A percentile compares a stretch with the other conserved stretches of the same genome.
Evolutionary conservation across 1,140 invertebrate species (phyloP).

Genomic region (Megalopta genalis): DNA sequence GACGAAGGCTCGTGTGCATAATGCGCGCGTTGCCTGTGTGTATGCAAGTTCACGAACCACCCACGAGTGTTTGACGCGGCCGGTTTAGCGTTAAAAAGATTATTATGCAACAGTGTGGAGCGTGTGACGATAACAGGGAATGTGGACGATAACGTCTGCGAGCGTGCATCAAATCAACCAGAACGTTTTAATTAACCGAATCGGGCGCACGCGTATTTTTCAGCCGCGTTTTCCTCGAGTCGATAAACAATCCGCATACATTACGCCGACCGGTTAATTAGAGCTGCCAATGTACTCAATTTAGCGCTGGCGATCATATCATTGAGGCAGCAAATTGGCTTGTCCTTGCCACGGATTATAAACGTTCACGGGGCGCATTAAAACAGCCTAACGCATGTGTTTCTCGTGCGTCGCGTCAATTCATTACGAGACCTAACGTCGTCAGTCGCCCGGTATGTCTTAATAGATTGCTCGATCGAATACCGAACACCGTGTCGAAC

Average conservation of each 20-base stretch:
- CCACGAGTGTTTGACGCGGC: neutral
- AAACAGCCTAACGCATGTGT: conserved; percentile 11
- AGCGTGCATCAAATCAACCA: conserved; percentile 19
- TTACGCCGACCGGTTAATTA: conserved; percentile 20
- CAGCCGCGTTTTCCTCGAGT: neutral
- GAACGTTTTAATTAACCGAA: conserved; percentile 22
- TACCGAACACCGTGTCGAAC: no score
- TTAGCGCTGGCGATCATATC: conserved; percentile 43
- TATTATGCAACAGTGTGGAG: conserved; percentile 9
- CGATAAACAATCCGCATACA: conserved; percentile 37
- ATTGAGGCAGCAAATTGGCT: conserved; percentile 42
- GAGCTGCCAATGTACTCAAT: conserved; percentile 23
- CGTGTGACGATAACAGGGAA: neutral
- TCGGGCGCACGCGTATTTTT: neutral
- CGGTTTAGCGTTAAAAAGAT: neutral
- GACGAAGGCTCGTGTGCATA: no score
- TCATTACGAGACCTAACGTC: conserved; percentile 14
- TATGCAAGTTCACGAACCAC: conserved; percentile 5
- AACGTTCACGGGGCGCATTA: conserved; percentile 22
- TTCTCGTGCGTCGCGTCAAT: conserved; percentile 10
- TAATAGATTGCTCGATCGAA: conserved; percentile 29
- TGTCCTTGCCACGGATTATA: conserved; percentile 38
- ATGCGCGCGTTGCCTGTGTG: neutral
- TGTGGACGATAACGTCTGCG: conserved; percentile 3
- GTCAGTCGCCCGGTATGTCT: neutral